Evolutionary conservation across 2,888 invertebrate species (phyloP).

Genomic region (Troilus luridus): DNA sequence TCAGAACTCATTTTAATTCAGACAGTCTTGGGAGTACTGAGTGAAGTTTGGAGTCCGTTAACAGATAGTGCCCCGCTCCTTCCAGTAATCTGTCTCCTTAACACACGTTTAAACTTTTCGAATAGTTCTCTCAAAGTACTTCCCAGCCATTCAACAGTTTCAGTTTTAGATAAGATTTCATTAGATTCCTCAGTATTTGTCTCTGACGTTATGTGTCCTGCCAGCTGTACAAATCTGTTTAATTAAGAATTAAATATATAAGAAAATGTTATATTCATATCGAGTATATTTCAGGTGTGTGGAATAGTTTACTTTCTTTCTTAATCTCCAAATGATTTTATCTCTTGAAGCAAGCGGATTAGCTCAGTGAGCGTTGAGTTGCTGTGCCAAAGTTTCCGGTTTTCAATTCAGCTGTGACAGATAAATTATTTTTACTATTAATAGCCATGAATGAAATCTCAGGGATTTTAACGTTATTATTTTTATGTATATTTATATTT

Average conservation of each 20-base stretch:
- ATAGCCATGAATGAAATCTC: too few species aligned
- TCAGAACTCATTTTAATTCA: constrained; percentile 48
- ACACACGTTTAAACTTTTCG: constrained; percentile 39
- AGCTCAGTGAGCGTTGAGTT: too few species aligned
- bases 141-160: background rate
- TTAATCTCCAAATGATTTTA: too few species aligned
- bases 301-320: too few species aligned
- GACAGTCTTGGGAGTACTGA: background rate
- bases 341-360: too few species aligned
- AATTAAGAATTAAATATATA: background rate
- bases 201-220: background rate
- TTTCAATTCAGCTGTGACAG: too few species aligned
- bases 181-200: background rate
- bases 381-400: too few species aligned
- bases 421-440: too few species aligned
- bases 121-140: background rate
- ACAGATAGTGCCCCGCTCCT: background rate
- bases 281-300: too few species aligned
- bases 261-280: too few species aligned
- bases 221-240: background rate
- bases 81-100: constrained; percentile 36
- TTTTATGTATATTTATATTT: too few species aligned
- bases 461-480: too few species aligned
- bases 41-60: constrained; percentile 34
- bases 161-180: background rate